Conservation (phyloP, 2,113 vertebrate genomes). For the Leucosticte australis region DNA sequence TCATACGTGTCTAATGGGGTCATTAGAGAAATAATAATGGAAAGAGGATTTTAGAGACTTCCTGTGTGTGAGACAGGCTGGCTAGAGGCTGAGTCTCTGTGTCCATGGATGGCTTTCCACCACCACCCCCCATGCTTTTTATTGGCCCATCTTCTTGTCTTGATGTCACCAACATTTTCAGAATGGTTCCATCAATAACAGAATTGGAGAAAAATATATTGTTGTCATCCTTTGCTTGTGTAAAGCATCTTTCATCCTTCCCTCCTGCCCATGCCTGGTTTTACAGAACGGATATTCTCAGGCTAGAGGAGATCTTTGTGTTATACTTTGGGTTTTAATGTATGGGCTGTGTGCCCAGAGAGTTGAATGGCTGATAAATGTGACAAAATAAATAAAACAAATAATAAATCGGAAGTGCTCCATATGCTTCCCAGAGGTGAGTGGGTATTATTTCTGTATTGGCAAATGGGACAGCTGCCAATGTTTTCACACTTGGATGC, state of each 20-base stretch:
- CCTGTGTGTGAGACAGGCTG: conserved; percentile 23
- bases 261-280: not conserved
- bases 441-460: conserved; percentile 1
- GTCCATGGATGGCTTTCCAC: not conserved
- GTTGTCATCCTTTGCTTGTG: not conserved
- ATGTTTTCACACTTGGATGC: conserved; percentile 6
- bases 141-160: not conserved
- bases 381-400: conserved; percentile 63
- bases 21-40: conserved; percentile 39
- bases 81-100: not conserved
- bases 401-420: conserved; percentile 33
- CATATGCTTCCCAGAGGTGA: conserved; percentile 27
- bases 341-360: conserved; percentile 5
- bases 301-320: conserved; percentile 5
- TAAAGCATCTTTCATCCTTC: conserved; percentile 34
- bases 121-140: not conserved
- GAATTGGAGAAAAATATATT: conserved; percentile 18
- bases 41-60: conserved; percentile 42
- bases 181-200: conserved; percentile 15
- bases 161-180: conserved; percentile 23
- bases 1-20: conserved; percentile 1
- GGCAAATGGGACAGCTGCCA: not conserved
- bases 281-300: conserved; percentile 4
- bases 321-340: conserved; percentile 35
- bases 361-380: conserved; percentile 48